A percentile compares a stretch with the other conserved stretches of the same genome.
phyloP scores from a whole-genome alignment of 2,888 invertebrate genomes.

The Trypoxylon attenuatum region DNA sequence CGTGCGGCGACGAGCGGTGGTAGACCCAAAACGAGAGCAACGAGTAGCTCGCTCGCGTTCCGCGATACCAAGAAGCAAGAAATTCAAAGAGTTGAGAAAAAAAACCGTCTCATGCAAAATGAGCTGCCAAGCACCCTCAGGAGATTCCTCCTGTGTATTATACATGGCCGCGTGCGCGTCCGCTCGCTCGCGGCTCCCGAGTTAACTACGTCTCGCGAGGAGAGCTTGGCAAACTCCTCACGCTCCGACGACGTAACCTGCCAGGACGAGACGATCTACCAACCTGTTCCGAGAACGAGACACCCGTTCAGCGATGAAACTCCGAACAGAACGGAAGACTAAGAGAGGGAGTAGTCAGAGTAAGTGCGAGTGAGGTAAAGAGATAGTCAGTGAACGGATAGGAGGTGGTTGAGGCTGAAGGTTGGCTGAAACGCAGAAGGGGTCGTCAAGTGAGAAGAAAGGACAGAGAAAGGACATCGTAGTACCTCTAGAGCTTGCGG shows the following conservation, averaged over 20 bases:
- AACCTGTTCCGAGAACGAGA: too few species aligned
- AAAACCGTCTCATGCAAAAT: slow-evolving; percentile 67
- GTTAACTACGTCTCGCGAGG: slow-evolving; percentile 66
- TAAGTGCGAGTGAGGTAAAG: background rate
- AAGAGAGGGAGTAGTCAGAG: background rate
- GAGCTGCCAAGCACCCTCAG: slow-evolving; percentile 67
- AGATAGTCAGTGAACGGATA: background rate
- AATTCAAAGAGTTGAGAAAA: too few species aligned
- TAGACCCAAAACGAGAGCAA: background rate
- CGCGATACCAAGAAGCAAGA: too few species aligned
- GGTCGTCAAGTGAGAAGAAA: slow-evolving; percentile 13
- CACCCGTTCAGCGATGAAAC: background rate
- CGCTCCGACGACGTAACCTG: slow-evolving; percentile 48
- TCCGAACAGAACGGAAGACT: background rate
- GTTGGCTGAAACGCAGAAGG: background rate
- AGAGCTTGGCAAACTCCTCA: slow-evolving; percentile 71
- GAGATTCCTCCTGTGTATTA: slow-evolving; percentile 67
- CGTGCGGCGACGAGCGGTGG: too few species aligned
- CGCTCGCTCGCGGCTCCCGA: slow-evolving; percentile 4
- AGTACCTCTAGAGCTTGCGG: slow-evolving; percentile 54
- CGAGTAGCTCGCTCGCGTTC: slow-evolving; percentile 10
- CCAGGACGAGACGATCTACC: too few species aligned
- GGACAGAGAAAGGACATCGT: slow-evolving; percentile 24
- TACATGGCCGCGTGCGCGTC: slow-evolving; percentile 58
- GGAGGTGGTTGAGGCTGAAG: background rate